phyloP scores from a whole-genome alignment of 2,113 vertebrate genomes.

The zebrafish (Danio rerio) region DNA sequence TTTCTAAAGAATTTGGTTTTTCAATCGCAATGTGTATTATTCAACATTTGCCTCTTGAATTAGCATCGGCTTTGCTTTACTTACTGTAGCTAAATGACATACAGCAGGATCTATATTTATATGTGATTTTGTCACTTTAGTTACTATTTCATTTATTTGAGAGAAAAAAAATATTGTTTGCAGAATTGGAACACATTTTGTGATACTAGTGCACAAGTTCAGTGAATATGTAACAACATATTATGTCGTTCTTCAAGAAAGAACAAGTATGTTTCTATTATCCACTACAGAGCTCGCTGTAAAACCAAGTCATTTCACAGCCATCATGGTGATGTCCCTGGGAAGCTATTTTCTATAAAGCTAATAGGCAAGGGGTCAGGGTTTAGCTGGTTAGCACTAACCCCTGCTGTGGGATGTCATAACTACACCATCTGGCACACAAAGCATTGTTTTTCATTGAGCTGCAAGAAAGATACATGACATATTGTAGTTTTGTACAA shows the following conservation, averaged over 20 bases:
- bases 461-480: not conserved
- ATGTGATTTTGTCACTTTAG: not conserved
- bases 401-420: not conserved
- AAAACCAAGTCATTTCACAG: conserved; percentile 1
- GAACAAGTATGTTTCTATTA: not conserved
- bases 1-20: no score
- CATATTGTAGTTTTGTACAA: not conserved
- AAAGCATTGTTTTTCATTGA: not conserved
- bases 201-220: no score
- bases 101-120: not conserved
- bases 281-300: not conserved
- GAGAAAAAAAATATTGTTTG: not conserved
- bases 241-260: not conserved
- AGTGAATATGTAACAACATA: not conserved
- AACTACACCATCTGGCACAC: conserved; percentile 17
- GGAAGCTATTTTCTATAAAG: conserved; percentile 6
- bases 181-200: not conserved
- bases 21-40: no score
- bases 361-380: conserved; percentile 7
- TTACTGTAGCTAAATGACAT: not conserved
- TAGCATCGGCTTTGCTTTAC: not conserved
- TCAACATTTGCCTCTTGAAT: not conserved
- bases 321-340: not conserved
- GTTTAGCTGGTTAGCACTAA: conserved; percentile 23
- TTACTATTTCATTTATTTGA: no score